Conservation (phyloP, 2,888 invertebrate genomes). For the Cheilosia scutellata region DNA sequence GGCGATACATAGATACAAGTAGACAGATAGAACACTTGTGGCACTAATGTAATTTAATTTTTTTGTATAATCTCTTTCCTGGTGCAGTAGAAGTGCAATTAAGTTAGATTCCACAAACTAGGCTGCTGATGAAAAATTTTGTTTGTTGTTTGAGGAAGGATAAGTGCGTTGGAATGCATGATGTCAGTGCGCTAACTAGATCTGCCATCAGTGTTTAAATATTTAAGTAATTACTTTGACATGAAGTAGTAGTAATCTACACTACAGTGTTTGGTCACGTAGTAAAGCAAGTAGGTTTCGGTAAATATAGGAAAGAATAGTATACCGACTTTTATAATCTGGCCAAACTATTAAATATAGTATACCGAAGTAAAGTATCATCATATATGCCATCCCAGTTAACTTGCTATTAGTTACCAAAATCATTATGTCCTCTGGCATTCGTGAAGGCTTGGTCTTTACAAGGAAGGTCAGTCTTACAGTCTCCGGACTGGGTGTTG, state of each 20-base stretch:
- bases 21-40: not conserved
- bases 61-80: not conserved
- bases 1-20: not conserved
- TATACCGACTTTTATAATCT: no score
- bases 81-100: constrained; percentile 35
- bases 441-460: no score
- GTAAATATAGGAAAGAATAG: no score
- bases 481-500: no score
- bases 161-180: constrained; percentile 1
- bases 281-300: no score
- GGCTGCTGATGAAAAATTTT: not conserved
- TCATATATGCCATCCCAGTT: no score
- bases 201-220: not conserved
- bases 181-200: constrained; percentile 14
- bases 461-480: no score
- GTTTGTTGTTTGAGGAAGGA: not conserved
- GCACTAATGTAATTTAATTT: constrained; percentile 44
- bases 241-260: not conserved
- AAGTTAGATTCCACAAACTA: constrained; percentile 6
- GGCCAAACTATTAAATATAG: no score
- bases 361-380: no score
- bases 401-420: no score
- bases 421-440: no score
- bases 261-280: no score
- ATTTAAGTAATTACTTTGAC: not conserved